Conservation (phyloP, 2,113 vertebrate genomes). For the Choloepus hoffmanni region DNA sequence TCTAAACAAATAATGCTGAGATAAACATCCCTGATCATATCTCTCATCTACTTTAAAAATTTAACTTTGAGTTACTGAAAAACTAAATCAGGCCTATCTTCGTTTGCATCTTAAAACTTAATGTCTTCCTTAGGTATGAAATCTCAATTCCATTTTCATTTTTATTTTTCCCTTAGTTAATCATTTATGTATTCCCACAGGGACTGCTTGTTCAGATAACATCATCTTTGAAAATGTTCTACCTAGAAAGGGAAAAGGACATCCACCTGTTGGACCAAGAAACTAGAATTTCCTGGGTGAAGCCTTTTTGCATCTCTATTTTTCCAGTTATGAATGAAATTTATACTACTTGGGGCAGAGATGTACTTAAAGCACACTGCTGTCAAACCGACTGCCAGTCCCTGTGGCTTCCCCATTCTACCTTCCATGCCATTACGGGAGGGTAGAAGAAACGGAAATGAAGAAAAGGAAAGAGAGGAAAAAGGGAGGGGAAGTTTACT, state of each 20-base stretch:
- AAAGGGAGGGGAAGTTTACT: neutral
- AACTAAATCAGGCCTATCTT: neutral
- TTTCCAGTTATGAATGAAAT: neutral
- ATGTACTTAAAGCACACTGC: neutral
- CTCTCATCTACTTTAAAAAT: conserved; percentile 42
- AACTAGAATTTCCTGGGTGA: conserved; percentile 30
- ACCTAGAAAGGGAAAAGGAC: neutral
- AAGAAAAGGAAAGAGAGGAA: neutral
- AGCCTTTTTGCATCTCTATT: neutral
- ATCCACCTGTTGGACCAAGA: neutral
- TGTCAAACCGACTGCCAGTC: neutral
- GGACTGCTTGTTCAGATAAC: neutral
- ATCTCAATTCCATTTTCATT: conserved; percentile 42
- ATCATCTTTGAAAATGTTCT: conserved; percentile 23
- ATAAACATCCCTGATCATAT: neutral
- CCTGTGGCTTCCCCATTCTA: neutral
- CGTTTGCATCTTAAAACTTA: conserved; percentile 4
- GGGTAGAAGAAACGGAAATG: neutral
- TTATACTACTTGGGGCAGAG: neutral
- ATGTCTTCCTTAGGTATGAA: neutral
- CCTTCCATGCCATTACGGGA: neutral
- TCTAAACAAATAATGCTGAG: conserved; percentile 27
- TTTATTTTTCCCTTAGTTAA: conserved; percentile 23
- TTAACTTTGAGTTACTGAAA: conserved; percentile 43
- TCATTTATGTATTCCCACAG: neutral